Conservation (phyloP, 1,140 invertebrate genomes). For the Rhyacophila brunnea region DNA sequence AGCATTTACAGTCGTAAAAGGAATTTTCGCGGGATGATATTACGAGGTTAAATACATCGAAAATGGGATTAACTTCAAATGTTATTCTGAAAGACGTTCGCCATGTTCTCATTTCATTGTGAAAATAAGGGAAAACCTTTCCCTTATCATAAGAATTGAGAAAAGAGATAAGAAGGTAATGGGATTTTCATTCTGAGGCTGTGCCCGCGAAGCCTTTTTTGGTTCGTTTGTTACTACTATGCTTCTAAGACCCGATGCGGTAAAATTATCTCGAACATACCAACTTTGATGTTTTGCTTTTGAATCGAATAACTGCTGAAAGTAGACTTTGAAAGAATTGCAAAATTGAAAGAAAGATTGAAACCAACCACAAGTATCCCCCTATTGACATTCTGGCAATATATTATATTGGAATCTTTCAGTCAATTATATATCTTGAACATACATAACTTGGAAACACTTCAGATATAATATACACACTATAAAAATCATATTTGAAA, state of each 20-base stretch:
- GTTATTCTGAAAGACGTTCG: slow-evolving; percentile 27
- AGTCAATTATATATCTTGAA: too few relatives aligned
- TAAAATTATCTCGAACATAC: slow-evolving; percentile 19
- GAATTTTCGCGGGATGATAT: slow-evolving; percentile 8
- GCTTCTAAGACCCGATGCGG: slow-evolving; percentile 17
- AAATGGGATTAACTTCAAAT: slow-evolving; percentile 33
- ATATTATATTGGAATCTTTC: too few relatives aligned
- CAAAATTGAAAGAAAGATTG: too few relatives aligned
- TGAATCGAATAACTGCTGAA: slow-evolving; percentile 5
- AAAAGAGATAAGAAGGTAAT: slow-evolving; percentile 33
- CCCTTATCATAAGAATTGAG: slow-evolving; percentile 34
- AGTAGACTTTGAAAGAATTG: too few relatives aligned
- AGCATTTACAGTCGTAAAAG: too few relatives aligned
- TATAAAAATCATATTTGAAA: too few relatives aligned
- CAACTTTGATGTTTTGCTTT: slow-evolving; percentile 19
- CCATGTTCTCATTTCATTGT: slow-evolving; percentile 25
- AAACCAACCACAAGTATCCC: too few relatives aligned
- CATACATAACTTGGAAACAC: too few relatives aligned
- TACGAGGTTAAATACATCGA: slow-evolving; percentile 25
- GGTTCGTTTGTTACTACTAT: slow-evolving; percentile 2
- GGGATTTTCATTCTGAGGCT: slow-evolving; percentile 33
- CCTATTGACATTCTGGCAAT: too few relatives aligned
- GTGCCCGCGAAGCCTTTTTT: slow-evolving; percentile 19
- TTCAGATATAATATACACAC: too few relatives aligned
- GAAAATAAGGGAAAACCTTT: slow-evolving; percentile 30